A percentile compares a stretch with the other conserved stretches of the same genome.
Conservation (phyloP, 2,797 vertebrate species). For the Gymnopithys bicolor region DNA sequence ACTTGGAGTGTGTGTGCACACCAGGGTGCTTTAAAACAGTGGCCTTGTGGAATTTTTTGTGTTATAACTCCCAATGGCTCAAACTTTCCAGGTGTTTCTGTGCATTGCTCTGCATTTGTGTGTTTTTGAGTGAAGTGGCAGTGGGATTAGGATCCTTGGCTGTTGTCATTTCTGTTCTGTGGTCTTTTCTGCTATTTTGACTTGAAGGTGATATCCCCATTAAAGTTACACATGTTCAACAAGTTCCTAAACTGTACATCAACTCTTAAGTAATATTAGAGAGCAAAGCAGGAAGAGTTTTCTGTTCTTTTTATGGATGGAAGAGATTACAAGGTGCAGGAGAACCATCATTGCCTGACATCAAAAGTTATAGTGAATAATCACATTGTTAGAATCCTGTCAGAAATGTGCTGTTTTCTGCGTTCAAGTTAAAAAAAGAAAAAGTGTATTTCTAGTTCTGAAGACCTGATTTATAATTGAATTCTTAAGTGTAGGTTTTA, state of each 20-base stretch:
- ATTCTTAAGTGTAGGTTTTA: not conserved
- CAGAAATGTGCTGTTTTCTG: not conserved
- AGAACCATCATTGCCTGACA: not conserved
- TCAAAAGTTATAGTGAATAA: not conserved
- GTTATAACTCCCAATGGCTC: not conserved
- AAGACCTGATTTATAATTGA: not conserved
- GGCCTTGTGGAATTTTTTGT: not conserved
- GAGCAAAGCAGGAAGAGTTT: not conserved
- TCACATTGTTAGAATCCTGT: not conserved
- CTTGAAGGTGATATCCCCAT: not conserved
- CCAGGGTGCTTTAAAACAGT: not conserved
- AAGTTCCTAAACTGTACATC: not conserved
- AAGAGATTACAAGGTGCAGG: not conserved
- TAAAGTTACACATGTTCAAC: not conserved
- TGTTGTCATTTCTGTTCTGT: fast-evolving
- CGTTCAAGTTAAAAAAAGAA: not conserved
- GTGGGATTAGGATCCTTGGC: not conserved
- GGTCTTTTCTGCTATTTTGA: not conserved
- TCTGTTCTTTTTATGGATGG: not conserved
- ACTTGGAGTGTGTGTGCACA: not conserved
- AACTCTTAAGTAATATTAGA: not conserved
- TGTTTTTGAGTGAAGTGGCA: not conserved
- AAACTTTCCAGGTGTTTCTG: not conserved
- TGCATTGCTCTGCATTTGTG: not conserved
- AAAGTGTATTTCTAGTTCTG: not conserved